Evolutionary conservation across 2,888 invertebrate genomes (phyloP), one percentile per base, ranked within the genome.

Genomic region (Agrypnus murinus): DNA sequence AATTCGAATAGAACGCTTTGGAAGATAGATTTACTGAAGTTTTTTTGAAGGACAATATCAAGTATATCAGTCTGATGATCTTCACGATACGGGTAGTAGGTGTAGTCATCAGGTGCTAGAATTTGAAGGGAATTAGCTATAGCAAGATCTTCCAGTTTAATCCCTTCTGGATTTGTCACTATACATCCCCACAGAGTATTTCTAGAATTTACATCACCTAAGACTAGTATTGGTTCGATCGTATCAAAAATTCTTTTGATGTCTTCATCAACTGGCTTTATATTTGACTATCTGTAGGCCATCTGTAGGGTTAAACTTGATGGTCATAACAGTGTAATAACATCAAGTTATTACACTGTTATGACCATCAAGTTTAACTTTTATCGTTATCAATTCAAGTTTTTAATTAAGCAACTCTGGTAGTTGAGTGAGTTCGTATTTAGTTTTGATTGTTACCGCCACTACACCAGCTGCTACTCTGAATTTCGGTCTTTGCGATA

Each of bases 131-230:
- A 8, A 17, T 45, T 31, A 38, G 65, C 17, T 31, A 34, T 66
- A n/a, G 31, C 25, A 34, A 67, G 48, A 12, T 62, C 40, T 45
- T 71, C 50, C 19, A 65, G 45, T 34, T 25, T 58, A 45, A 31
- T 55, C 4, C 64, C 68, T 12, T 67, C 67, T 32, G 55, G 71
- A 58, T 71, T 73, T 45, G 40, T 65, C 8, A 40, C 53, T 17
- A 12, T 60, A 46, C 66, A 66, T 9, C 66, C 70, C 70, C 70
- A 67, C 3, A 34, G 36, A 9, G 12, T 17, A 40, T 69, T 60
- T 65, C 69, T 69, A 9, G 65, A 46, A 45, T 72, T 69, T 57
- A 69, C 17, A 38, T 69, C 65, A 14, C 65, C 65, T 45, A 72
- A n/a, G 14, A 65, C 15, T 55, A 69, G 25, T 25, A 40, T 15